Conservation (phyloP, 2,888 invertebrate species). For the Chironomus tentans region DNA sequence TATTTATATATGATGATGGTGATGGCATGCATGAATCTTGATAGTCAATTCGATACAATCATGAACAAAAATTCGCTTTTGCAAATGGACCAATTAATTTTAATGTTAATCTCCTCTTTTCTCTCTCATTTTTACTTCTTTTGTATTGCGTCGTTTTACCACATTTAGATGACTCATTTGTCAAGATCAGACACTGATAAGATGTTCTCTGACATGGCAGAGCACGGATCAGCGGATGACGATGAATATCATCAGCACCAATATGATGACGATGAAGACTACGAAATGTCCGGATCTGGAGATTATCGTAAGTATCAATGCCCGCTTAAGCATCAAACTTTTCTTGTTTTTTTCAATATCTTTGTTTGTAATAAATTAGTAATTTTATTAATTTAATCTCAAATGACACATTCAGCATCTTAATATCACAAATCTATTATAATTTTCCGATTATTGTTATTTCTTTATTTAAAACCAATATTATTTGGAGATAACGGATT, state of each 20-base stretch:
- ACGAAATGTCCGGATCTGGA: constrained; percentile 6
- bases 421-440: too few relatives aligned
- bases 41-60: not conserved
- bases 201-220: constrained; percentile 23
- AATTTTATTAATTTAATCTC: not conserved
- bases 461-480: too few relatives aligned
- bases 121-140: not conserved
- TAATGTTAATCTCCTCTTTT: not conserved
- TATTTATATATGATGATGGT: not conserved
- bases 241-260: not conserved
- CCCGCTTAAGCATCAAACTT: too few relatives aligned
- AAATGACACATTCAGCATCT: too few relatives aligned
- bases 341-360: not conserved
- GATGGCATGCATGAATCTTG: not conserved
- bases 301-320: not conserved
- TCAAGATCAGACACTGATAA: constrained; percentile 23
- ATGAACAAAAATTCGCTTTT: not conserved
- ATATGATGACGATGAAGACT: not conserved
- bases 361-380: not conserved
- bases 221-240: not conserved
- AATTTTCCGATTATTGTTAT: too few relatives aligned
- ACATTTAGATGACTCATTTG: constrained; percentile 23
- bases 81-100: not conserved
- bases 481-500: too few relatives aligned
- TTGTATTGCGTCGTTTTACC: not conserved